These are phyloP conservation scores for Ophion ellenae DNA, from an alignment of 2,888 invertebrate genomes.

Conservation along the genomic window DNA sequence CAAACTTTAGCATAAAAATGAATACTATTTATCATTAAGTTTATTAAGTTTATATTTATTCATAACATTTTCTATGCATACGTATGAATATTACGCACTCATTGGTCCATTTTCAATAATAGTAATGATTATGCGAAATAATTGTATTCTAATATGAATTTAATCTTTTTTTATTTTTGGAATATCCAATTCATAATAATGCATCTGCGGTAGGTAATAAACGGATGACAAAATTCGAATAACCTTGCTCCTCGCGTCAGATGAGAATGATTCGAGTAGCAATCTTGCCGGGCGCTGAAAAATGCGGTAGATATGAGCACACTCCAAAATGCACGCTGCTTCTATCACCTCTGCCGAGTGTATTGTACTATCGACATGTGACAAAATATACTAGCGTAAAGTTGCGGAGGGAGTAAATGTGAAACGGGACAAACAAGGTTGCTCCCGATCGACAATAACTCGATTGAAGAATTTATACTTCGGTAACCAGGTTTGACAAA, in stretches of 20 bases:
- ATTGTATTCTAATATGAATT: background rate
- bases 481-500: conserved; percentile 50
- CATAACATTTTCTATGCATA: background rate
- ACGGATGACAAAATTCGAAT: conserved; percentile 1
- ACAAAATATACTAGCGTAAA: background rate
- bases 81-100: background rate
- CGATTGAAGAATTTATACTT: conserved; percentile 48
- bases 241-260: background rate
- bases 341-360: background rate
- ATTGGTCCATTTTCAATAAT: background rate
- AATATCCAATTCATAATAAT: background rate
- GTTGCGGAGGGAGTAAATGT: conserved; percentile 24
- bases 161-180: background rate
- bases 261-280: background rate
- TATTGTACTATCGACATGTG: background rate
- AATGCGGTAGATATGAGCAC: background rate
- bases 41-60: no score
- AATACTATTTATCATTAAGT: background rate
- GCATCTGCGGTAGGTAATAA: background rate
- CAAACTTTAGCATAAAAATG: background rate
- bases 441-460: conserved; percentile 34
- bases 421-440: conserved; percentile 45
- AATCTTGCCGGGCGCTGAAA: background rate
- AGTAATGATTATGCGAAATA: background rate
- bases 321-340: background rate